A percentile compares a stretch with the other conserved stretches of the same genome.
Evolutionary conservation across 1,140 invertebrate genomes (phyloP).

Genomic region (Drosophila trapezifrons): DNA sequence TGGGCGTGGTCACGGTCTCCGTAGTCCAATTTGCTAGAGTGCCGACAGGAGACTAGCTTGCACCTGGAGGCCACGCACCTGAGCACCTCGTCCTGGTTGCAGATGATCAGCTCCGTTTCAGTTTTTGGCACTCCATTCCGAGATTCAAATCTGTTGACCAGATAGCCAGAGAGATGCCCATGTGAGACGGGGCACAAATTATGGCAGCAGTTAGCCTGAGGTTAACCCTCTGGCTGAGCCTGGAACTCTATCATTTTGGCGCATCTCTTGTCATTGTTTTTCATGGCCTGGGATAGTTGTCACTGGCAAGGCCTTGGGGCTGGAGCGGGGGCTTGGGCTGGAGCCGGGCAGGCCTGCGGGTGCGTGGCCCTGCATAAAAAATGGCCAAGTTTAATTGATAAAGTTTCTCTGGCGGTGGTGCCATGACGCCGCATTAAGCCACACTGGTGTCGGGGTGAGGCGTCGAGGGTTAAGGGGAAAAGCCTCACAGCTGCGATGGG

Average conservation of each 20-base stretch:
- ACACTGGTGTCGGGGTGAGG: constrained; percentile 13
- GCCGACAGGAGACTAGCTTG: constrained; percentile 40
- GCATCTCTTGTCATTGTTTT: constrained; percentile 55
- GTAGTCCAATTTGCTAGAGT: constrained; percentile 70
- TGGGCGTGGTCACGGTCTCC: constrained; percentile 23
- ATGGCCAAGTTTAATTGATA: constrained; percentile 79
- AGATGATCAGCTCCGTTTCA: constrained; percentile 29
- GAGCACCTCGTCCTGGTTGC: constrained; percentile 18
- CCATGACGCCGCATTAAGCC: constrained; percentile 78
- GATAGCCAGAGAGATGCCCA: constrained; percentile 15
- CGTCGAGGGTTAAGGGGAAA: constrained; percentile 7
- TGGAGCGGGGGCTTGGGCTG: constrained; percentile 16
- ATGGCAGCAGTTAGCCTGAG: constrained; percentile 46
- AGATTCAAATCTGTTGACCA: constrained; percentile 33
- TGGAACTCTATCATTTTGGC: constrained; percentile 42
- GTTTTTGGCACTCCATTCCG: constrained; percentile 43
- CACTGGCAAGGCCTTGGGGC: constrained; percentile 10
- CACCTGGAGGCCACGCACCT: constrained; percentile 13
- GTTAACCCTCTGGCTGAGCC: constrained; percentile 28
- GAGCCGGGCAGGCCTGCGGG: constrained; percentile 57
- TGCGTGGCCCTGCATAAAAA: constrained; percentile 69
- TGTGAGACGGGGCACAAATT: constrained; percentile 34
- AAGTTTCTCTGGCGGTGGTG: constrained; percentile 74
- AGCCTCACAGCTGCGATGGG: constrained; percentile 40
- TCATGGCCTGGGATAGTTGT: constrained; percentile 35